Percentiles rank a stretch among this genome's conserved stretches.
These are phyloP conservation scores for Rachycentron canadum DNA, from an alignment of 2,797 vertebrate species.

Conservation along the genomic window DNA sequence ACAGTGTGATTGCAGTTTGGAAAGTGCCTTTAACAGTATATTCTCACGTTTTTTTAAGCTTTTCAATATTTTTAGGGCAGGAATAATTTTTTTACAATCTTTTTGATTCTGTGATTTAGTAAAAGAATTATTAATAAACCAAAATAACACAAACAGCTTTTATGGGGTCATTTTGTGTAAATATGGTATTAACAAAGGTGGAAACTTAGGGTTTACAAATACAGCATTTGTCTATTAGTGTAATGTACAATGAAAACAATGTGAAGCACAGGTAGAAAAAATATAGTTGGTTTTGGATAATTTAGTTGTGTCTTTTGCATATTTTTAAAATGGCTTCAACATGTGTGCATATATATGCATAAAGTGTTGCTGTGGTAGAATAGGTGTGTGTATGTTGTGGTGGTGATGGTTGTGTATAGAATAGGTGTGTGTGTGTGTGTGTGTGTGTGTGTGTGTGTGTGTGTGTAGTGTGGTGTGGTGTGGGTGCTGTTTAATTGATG, in stretches of 20 bases:
- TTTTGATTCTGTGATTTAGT: neutral
- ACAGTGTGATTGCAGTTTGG: constrained; percentile 65
- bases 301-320: constrained; percentile 1
- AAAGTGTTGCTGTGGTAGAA: constrained; percentile 16
- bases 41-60: too few relatives aligned
- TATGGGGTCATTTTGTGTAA: constrained; percentile 12
- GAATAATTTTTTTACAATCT: neutral
- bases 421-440: constrained; percentile 55
- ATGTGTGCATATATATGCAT: constrained; percentile 1
- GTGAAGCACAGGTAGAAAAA: neutral
- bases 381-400: constrained; percentile 47
- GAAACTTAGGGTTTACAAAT: neutral
- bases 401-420: constrained; percentile 62
- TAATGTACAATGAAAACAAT: neutral
- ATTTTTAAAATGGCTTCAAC: constrained; percentile 5
- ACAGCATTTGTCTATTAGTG: neutral
- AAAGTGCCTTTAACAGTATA: constrained; percentile 41
- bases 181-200: neutral
- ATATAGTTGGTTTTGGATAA: neutral
- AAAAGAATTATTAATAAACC: neutral
- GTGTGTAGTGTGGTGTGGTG: constrained; percentile 70
- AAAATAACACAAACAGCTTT: neutral
- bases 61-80: constrained; percentile 5
- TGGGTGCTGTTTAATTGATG: constrained; percentile 89
- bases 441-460: constrained; percentile 53